Conservation (phyloP, 2,797 vertebrate genomes). For the Hypotaenidia philippensis region DNA sequence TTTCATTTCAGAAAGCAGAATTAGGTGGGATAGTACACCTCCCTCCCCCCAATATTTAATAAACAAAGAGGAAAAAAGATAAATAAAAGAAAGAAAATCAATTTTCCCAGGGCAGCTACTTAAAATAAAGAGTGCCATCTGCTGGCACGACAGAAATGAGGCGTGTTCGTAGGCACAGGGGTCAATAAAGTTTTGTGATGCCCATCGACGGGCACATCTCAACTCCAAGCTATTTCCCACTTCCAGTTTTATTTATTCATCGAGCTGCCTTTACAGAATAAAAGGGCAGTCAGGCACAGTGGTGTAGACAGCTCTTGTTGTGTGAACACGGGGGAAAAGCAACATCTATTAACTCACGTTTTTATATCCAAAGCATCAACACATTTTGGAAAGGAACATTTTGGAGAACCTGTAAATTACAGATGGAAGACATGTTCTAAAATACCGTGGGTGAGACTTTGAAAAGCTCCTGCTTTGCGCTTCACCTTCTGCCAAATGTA, state of each 20-base stretch:
- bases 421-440: background rate
- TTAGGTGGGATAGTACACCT: background rate
- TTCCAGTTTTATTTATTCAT: constrained; percentile 64
- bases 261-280: background rate
- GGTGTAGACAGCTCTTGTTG: background rate
- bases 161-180: background rate
- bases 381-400: background rate
- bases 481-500: background rate
- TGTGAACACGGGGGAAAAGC: background rate
- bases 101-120: constrained; percentile 19
- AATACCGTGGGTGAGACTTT: background rate
- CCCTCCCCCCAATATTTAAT: background rate
- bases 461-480: background rate
- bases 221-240: constrained; percentile 15
- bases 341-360: background rate
- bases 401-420: background rate
- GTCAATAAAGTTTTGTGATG: constrained; percentile 51
- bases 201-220: background rate
- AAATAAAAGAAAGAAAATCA: background rate
- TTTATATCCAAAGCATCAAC: background rate
- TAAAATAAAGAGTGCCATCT: constrained; percentile 74
- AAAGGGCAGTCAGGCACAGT: constrained; percentile 53
- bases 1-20: background rate
- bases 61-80: background rate
- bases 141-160: constrained; percentile 28